Evolutionary conservation across 1,140 invertebrate species (phyloP), one percentile per base, ranked within the genome.

Genomic region (Saxidomus purpurata): DNA sequence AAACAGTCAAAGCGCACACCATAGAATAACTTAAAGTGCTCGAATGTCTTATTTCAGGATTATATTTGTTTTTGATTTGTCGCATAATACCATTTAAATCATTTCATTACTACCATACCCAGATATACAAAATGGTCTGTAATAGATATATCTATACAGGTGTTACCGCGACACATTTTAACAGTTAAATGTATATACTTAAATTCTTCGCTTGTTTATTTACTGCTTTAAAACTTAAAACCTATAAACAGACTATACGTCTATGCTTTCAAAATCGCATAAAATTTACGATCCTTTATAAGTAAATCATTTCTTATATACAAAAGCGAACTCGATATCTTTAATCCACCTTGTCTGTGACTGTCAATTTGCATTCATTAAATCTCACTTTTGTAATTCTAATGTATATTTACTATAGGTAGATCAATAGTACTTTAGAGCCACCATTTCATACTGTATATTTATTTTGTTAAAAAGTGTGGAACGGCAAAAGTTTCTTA

Each of bases 321-420:
- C n/a, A 76, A 49, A 52, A 76, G 38, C 25, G 40, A 76, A 79
- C 43, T 22, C 49, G 76, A 79, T 79, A 79, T 36, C n/a, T 79
- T 79, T 79, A 82, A 82, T 82, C 80, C 52, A 31, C 38, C 80
- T 81, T 61, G 22, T 49, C 55, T 36, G 36, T 36, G 61, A 28
- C 55, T 82, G 80, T 67, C 80, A 82, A 63, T 82, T 71, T 47
- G 19, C 82, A 77, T 79, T 63, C 55, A 79, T 87, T 79, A 87
- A 87, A 87, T 87, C 85, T 76, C 38, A 79, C 85, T 87, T 87
- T 63, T 79, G 25, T 61, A 79, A 87, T 79, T 63, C 74, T 77
- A 85, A 87, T 77, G 55, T 87, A 43, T 87, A 87, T 87, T 87
- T 77, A 87, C 49, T 79, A 63, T 79, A 25, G n/a, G 40, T 17